Base-by-base conservation (phyloP, 2,113 vertebrate genomes). In the Myrmecophaga tridactyla region DNA sequence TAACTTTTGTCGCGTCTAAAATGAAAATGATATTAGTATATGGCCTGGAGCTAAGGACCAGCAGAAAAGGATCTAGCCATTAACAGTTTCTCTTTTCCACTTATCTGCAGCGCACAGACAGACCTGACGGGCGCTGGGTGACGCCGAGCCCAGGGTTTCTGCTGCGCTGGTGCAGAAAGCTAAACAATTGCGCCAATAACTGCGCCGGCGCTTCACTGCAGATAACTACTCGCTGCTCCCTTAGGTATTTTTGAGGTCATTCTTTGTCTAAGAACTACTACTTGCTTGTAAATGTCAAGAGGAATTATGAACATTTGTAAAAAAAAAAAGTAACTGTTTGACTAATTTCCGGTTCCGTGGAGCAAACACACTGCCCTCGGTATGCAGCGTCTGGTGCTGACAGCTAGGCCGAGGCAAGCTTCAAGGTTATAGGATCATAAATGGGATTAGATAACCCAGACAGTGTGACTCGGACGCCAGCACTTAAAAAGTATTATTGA, bases 251-350 rank as follows among this genome's bases (percentile, higher is more conserved):
- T 96, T 34, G 94, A 96, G 93, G 97, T 96, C 96, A 83, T 94
- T 93, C 86, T 92, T 62, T 65, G 78, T 95, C 83, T 96, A 97
- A 97, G 92, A 97, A 96, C 97, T 96, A 96, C 96, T 96, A 82
- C 63, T 67, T 67, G 92, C 98, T 97, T 98, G 98, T 98, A 98
- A 98, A 98, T 96, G 98, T 98, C 98, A 98, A 93, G 97, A 97
- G 98, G 97, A 98, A 97, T 98, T 98, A 98, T 92, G 97, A 96
- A 97, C 97, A 98, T 98, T 98, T 98, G 97, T 97, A 97, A 97
- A 97, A 98, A 98, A 98, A n/a, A n/a, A n/a, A n/a, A n/a, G 93
- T 89, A 98, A 98, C 98, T 86, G 94, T 89, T 97, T 98, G 97
- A 97, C 98, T 98, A 70, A 97, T 98, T 98, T 98, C 98, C 98